Percentiles rank a stretch among this genome's conserved stretches.
These are phyloP conservation scores for Dioctria linearis DNA, from an alignment of 2,888 invertebrate species.

Conservation along the genomic window DNA sequence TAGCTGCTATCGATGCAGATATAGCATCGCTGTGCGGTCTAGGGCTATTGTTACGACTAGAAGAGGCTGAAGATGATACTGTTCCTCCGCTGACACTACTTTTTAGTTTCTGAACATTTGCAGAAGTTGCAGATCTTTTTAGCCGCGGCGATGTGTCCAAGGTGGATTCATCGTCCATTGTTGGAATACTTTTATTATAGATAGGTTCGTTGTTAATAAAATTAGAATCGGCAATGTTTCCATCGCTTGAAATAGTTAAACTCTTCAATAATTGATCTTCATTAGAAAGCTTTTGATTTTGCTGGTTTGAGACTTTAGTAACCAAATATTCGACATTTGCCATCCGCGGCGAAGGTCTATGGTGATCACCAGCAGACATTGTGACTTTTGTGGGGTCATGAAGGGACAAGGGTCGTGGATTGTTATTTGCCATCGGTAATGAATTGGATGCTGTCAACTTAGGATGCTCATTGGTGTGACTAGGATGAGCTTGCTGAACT, in stretches of 20 bases:
- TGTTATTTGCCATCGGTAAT: slow-evolving; percentile 64
- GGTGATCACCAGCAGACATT: slow-evolving; percentile 64
- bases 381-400: slow-evolving; percentile 60
- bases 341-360: slow-evolving; percentile 70
- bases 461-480: slow-evolving; percentile 65
- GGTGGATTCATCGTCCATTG: slow-evolving; percentile 55
- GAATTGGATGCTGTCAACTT: slow-evolving; percentile 69
- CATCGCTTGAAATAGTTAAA: slow-evolving; percentile 57
- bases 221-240: slow-evolving; percentile 69
- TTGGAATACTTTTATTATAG: slow-evolving; percentile 59
- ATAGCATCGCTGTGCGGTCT: slow-evolving; percentile 74
- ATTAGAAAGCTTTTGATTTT: slow-evolving; percentile 58
- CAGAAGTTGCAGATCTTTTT: slow-evolving; percentile 60
- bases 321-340: slow-evolving; percentile 72
- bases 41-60: slow-evolving; percentile 76
- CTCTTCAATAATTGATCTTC: slow-evolving; percentile 57
- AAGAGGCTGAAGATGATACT: slow-evolving; percentile 71
- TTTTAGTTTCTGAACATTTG: slow-evolving; percentile 63
- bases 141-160: slow-evolving; percentile 57
- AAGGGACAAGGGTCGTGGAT: slow-evolving; percentile 59
- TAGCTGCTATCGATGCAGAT: slow-evolving; percentile 60
- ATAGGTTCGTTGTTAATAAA: slow-evolving; percentile 71
- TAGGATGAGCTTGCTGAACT: slow-evolving; percentile 65
- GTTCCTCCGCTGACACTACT: slow-evolving; percentile 65
- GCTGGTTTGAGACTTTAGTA: slow-evolving; percentile 59